Conservation (phyloP, 2,888 invertebrate genomes). For the Zygaena filipendulae region DNA sequence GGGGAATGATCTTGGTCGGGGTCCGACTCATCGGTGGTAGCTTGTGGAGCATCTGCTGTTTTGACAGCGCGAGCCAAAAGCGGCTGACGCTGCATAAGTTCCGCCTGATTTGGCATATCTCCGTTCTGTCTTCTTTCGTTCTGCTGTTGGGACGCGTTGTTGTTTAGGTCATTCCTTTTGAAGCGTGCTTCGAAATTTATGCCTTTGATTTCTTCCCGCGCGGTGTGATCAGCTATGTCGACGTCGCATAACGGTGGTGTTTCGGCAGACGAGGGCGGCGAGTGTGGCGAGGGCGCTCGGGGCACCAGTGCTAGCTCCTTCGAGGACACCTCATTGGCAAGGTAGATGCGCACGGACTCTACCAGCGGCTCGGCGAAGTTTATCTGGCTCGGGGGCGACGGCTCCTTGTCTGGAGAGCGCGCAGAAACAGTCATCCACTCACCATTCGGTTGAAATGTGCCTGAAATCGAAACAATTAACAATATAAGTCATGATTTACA, state of each 20-base stretch:
- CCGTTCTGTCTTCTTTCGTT: constrained; percentile 18
- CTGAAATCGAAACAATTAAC: constrained; percentile 49
- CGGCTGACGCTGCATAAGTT: constrained; percentile 64
- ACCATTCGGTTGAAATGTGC: constrained; percentile 53
- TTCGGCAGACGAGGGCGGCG: constrained; percentile 18
- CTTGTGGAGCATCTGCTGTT: constrained; percentile 38
- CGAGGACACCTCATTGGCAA: constrained; percentile 47
- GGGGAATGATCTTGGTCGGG: constrained; percentile 54
- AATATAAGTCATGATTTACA: too few species aligned
- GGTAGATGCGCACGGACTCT: constrained; percentile 57
- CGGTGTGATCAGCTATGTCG: constrained; percentile 50
- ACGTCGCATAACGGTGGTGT: constrained; percentile 39
- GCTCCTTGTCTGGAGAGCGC: constrained; percentile 50
- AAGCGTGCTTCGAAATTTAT: constrained; percentile 57
- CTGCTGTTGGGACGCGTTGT: constrained; percentile 46
- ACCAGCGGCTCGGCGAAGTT: constrained; percentile 57
- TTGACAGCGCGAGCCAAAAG: constrained; percentile 54
- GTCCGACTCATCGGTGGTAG: constrained; percentile 55
- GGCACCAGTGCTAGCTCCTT: constrained; percentile 41
- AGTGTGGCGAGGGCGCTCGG: constrained; percentile 23
- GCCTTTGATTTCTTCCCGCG: constrained; percentile 53
- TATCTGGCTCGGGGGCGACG: constrained; percentile 48
- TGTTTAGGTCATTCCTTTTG: constrained; percentile 62
- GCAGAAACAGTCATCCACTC: constrained; percentile 66
- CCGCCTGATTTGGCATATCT: constrained; percentile 59